A percentile compares a stretch with the other conserved stretches of the same genome.
These are phyloP conservation scores for Notolabrus celidotus DNA, from an alignment of 2,797 vertebrate genomes.

Conservation along the genomic window DNA sequence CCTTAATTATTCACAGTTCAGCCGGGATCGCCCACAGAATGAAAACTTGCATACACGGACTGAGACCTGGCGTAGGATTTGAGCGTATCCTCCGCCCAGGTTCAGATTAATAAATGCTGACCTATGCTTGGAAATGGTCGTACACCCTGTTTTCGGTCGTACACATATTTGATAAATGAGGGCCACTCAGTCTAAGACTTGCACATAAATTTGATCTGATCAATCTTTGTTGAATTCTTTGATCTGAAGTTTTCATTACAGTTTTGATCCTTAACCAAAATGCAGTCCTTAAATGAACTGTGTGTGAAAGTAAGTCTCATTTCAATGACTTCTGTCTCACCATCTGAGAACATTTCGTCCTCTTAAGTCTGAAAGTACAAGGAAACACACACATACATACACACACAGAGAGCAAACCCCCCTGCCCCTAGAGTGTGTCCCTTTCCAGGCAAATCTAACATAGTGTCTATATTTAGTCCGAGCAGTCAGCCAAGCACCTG, in stretches of 20 bases:
- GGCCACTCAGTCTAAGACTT: too few relatives aligned
- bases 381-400: constrained; percentile 2
- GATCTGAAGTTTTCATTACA: not conserved
- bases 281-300: not conserved
- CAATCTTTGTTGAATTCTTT: too few relatives aligned
- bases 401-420: constrained; percentile 17
- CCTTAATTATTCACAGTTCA: too few relatives aligned
- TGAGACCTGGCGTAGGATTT: too few relatives aligned
- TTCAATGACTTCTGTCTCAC: not conserved
- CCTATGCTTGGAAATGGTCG: too few relatives aligned
- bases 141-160: too few relatives aligned
- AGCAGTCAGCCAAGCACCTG: constrained; percentile 69
- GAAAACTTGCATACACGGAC: too few relatives aligned
- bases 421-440: constrained; percentile 55
- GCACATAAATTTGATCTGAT: too few relatives aligned
- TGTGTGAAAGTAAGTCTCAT: not conserved
- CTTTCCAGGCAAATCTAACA: constrained; percentile 74
- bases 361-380: constrained; percentile 28
- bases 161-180: too few relatives aligned
- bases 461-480: constrained; percentile 76
- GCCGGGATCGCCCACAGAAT: too few relatives aligned
- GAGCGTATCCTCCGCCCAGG: too few relatives aligned
- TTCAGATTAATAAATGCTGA: too few relatives aligned
- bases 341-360: constrained; percentile 20
- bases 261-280: not conserved